A percentile compares a stretch with the other conserved stretches of the same genome.
Evolutionary conservation across 2,113 vertebrate genomes (phyloP).

Genomic region (zebrafish (Danio rerio)): GRCz12tu NC_133192.1:35201001-35201500

Average conservation of each 20-base stretch:
- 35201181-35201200: slow-evolving; percentile 59
- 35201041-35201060: too few relatives aligned
- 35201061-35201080: neutral
- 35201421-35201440: slow-evolving; percentile 19
- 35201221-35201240: slow-evolving; percentile 48
- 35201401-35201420: slow-evolving; percentile 35
- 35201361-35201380: slow-evolving; percentile 8
- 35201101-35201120: neutral
- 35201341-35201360: neutral
- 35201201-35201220: slow-evolving; percentile 36
- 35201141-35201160: slow-evolving; percentile 42
- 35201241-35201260: slow-evolving; percentile 36
- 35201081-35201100: neutral
- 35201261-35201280: slow-evolving; percentile 29
- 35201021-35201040: neutral
- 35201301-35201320: neutral
- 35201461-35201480: slow-evolving; percentile 54
- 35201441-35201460: slow-evolving; percentile 28
- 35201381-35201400: neutral
- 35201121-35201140: slow-evolving; percentile 9
- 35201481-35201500: slow-evolving; percentile 59
- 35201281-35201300: slow-evolving; percentile 37
- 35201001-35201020: neutral
- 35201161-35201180: slow-evolving; percentile 28
- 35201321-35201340: slow-evolving; percentile 31